These are phyloP conservation scores for Crypturellus tataupa DNA, from an alignment of 2,797 vertebrate genomes.

Conservation along the genomic window DNA sequence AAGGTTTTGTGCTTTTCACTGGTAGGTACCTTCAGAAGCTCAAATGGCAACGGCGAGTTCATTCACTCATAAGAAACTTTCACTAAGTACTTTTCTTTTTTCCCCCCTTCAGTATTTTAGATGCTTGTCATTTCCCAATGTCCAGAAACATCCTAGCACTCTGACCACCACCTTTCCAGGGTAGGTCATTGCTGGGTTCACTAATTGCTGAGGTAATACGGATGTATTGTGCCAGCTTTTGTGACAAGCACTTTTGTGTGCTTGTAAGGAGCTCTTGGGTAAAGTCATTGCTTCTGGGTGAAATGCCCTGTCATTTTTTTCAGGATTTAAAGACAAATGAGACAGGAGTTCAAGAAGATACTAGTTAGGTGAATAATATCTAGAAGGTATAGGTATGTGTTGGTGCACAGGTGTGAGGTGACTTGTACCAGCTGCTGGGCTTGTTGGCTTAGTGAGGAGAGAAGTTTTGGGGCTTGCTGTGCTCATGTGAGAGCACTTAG, in stretches of 20 bases:
- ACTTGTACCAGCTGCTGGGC: neutral
- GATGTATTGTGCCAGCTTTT: neutral
- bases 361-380: neutral
- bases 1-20: neutral
- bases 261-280: neutral
- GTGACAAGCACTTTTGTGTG: neutral
- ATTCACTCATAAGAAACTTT: neutral
- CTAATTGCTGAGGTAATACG: neutral
- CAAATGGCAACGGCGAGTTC: neutral
- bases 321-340: neutral
- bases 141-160: neutral
- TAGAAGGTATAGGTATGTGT: neutral
- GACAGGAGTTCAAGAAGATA: neutral
- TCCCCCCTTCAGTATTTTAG: neutral
- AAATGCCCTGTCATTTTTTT: neutral
- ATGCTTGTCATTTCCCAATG: neutral
- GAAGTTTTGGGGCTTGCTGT: neutral
- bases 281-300: neutral
- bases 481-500: neutral
- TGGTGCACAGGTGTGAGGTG: accelerated
- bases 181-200: accelerated
- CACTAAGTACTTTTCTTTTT: neutral
- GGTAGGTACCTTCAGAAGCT: neutral
- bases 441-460: neutral
- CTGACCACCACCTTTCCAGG: neutral